Evolutionary conservation across 2,113 vertebrate species (phyloP), one percentile per base, ranked within the genome.

Genomic region (Aleadryas rufinucha): DNA sequence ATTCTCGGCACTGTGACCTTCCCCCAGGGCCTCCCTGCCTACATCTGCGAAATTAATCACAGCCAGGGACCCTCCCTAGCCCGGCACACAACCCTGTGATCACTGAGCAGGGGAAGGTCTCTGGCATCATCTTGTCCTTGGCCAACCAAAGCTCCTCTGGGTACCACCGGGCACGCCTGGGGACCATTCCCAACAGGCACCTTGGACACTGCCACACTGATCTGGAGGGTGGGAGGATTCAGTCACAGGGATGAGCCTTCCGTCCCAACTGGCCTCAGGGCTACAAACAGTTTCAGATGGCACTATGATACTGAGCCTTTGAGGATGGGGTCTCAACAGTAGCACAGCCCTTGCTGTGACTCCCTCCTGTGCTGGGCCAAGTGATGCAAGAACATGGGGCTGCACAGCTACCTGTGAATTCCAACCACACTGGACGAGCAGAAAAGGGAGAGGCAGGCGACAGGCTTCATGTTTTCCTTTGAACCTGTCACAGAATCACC

Each of bases 361-460:
- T 14, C 9, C 12, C 13, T 79, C 49, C 82, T 70, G 16, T 3
- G 6, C 30, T 27, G 52, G 23, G 65, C 41, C 39, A 49, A 49
- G 59, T 26, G 21, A 59, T 7, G 28, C 24, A 59, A 23, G 53
- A 68, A 41, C 16, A 20, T 0, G 17, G 41, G 20, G 28, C 28
- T 24, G 49, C 26, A 19, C 64, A 54, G 44, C 26, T 15, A 11
- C 44, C 7, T 50, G 44, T 0, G 11, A 72, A 22, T 14, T 39
- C 8, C 8, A 87, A 11, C n/a, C 23, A 50, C 53, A 2, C 5
- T 8, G 37, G 30, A n/a, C 0, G 1, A 77, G 53, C 41, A 77
- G 64, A 31, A 49, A 24, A 30, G 16, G 33, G 26, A 54, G 47
- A 44, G 21, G 49, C 19, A 49, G 53, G 27, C 39, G 65, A 26